Base-by-base conservation (phyloP, 2,113 vertebrate species). In the Morphnarchus princeps region DNA sequence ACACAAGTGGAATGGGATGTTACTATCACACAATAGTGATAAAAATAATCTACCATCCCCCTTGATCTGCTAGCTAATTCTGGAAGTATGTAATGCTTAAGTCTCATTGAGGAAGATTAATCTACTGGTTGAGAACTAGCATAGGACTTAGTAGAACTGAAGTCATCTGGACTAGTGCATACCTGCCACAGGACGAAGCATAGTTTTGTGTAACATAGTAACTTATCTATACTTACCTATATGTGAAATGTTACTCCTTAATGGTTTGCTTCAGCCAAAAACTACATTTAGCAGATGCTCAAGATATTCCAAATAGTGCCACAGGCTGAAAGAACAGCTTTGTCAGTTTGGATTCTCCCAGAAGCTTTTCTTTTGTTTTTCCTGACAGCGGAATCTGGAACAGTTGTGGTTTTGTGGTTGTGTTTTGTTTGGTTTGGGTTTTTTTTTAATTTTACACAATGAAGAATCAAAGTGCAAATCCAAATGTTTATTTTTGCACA, bases 201-300 rank as follows among this genome's bases (percentile, higher is more conserved):
- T 1, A 40, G 55, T 57, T 88, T 26, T 2, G 0, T 26, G 25
- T 58, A 54, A 38, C 22, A 9, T 5, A 28, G 20, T 82, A 2
- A 40, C 54, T 87, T 61, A 7, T 55, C 55, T 63, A 18, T 74
- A 52, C n/a, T 54, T 31, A 54, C 6, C 22, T 87, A 0, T 28
- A 21, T 7, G 10, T 73, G 42, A 43, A 47, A 28, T 29, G 14
- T 45, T 90, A 47, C 63, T 98, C 94, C 98, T 99, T 99, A 98
- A 99, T 96, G 7, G 17, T 17, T 82, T 71, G n/a, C 69, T 90
- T 71, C 98, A 99, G 99, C 97, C 99, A 99, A 95, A 99, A 99
- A 90, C 98, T 99, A 42, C 99, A 99, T 80, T 98, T 99, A 74
- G 98, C 99, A 10, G 99, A 99, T 97, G 98, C 97, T 95, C 99